Evolutionary conservation across 2,797 vertebrate species (phyloP), one percentile per base, ranked within the genome.

Genomic region (Craterocephalus amniculus): DNA sequence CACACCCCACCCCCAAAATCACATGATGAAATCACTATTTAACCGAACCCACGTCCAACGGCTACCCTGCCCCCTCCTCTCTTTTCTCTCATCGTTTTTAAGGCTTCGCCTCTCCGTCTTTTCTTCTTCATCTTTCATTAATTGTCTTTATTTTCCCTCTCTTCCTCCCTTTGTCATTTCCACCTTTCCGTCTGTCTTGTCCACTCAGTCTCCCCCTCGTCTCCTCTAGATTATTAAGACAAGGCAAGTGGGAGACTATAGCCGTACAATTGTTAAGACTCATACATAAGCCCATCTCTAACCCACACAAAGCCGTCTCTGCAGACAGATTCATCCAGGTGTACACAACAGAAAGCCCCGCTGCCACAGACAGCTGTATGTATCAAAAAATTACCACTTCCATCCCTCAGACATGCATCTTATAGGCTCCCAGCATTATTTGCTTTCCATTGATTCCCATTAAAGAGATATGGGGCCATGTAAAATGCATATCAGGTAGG

Each of bases 11-110:
- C 45, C 57, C 51, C 45, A 27, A 14, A 67, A 80, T 86, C 76
- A 72, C 82, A 95, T 96, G 97, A 98, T 99, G 96, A 97, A 98
- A 98, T 96, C 81, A 93, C 88, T 94, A 94, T 94, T 95, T 95
- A 96, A 96, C 94, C 92, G 95, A 95, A 96, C 94, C 94, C 72
- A 60, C 65, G 49, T 51, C 60, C 91, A 94, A 58, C 70, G 64
- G 70, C 69, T 60, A 31, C 54, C 78, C 72, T 76, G 81, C 70
- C 34, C 22, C 63, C 70, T 57, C 57, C 62, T 61, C 67, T 48
- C 64, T 75, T 79, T 75, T 66, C 22, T 66, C 67, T 94, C 90
- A 93, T 94, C 90, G 89, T 62, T 60, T 76, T 70, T 36, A 63
- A 77, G 26, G 68, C 72, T 69, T 67, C 58, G 38, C 61, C 66